Conservation (phyloP, 2,888 invertebrate species). For the Caenorhabditis virilis region DNA sequence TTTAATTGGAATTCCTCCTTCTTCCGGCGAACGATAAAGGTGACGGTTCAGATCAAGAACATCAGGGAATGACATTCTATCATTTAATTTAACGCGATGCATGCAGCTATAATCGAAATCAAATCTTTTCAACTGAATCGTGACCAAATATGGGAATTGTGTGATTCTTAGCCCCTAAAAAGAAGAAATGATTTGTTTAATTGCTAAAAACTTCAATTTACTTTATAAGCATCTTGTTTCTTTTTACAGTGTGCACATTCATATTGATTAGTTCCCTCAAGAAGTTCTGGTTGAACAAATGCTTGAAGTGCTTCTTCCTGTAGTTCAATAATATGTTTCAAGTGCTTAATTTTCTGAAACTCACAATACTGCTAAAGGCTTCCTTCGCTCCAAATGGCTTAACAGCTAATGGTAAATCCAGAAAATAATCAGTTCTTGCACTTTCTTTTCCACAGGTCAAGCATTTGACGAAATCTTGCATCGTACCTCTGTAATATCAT, state of each 20-base stretch:
- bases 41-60: conserved; percentile 80
- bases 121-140: conserved; percentile 85
- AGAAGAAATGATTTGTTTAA: not conserved
- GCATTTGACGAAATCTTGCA: conserved; percentile 88
- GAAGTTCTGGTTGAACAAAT: conserved; percentile 83
- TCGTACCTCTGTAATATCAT: conserved; percentile 72
- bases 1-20: not conserved
- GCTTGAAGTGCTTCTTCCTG: conserved; percentile 82
- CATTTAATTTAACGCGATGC: conserved; percentile 85
- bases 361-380: conserved; percentile 80
- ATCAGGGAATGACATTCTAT: conserved; percentile 84
- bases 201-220: conserved; percentile 40
- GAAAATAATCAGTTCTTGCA: conserved; percentile 81
- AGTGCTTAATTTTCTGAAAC: conserved; percentile 40
- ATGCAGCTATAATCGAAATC: conserved; percentile 85
- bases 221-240: conserved; percentile 85
- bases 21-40: conserved; percentile 68
- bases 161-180: conserved; percentile 80
- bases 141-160: conserved; percentile 84
- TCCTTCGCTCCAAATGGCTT: conserved; percentile 80
- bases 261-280: conserved; percentile 85
- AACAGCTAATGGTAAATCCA: conserved; percentile 85
- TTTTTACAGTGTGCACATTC: conserved; percentile 84
- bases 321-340: conserved; percentile 44
- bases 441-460: conserved; percentile 81